Evolutionary conservation across 2,797 vertebrate genomes (phyloP).

Genomic region (Margarornis squamiger): DNA sequence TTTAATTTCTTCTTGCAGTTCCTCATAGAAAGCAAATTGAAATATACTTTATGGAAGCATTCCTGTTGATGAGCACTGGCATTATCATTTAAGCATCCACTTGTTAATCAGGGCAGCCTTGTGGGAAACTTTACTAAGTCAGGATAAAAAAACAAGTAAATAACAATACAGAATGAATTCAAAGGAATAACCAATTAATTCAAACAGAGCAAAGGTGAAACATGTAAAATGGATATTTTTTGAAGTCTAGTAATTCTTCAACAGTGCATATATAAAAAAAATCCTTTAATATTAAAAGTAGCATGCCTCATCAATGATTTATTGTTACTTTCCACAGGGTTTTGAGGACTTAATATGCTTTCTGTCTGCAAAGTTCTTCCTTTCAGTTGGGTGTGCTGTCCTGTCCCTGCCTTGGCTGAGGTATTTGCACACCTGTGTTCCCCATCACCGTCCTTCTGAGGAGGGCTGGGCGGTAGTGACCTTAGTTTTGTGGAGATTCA

Average conservation of each 20-base stretch:
- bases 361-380: background rate
- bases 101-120: background rate
- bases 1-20: background rate
- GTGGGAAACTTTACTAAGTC: background rate
- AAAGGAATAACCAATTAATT: background rate
- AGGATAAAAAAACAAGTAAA: background rate
- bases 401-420: background rate
- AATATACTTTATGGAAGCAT: background rate
- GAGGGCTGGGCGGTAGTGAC: background rate
- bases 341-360: background rate
- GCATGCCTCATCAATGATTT: background rate
- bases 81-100: background rate
- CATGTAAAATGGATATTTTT: background rate
- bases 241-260: background rate
- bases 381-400: background rate
- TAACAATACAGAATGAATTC: background rate
- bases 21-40: background rate
- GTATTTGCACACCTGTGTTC: background rate
- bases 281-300: background rate
- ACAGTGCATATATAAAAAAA: background rate
- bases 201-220: background rate
- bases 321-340: background rate
- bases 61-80: background rate
- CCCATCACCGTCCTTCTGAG: background rate
- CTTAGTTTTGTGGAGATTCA: background rate